Base-by-base conservation (phyloP, 2,888 invertebrate genomes). In the Eubasilissa splendida region DNA sequence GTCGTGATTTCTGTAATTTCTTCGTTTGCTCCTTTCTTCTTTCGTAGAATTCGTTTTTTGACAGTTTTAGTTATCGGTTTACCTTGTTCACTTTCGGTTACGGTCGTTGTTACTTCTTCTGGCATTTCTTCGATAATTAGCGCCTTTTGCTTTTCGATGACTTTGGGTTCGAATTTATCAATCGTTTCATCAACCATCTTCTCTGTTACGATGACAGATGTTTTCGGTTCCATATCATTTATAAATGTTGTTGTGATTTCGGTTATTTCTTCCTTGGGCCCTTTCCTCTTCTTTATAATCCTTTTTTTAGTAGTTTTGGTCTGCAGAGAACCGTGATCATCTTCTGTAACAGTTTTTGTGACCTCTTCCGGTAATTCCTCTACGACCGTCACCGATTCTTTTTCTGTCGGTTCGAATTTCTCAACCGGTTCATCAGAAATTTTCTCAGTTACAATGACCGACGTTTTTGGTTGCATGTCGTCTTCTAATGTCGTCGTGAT, bases 181-280 rank as follows among this genome's bases (percentile, higher is more conserved):
- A 87, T 81, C 88, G 90, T 12, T 88, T 90, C 22, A 86, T 87
- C 4, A 12, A 50, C 58, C 8, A 79, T 53, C 4, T 79, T 56
- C 42, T 65, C 65, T 53, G 58, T 73, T 1, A 83, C 81, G 11
- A 84, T 76, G 1, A 85, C 84, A 4, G 80, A 71, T 84, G 85
- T 79, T 80, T 83, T 76, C 14, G 82, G 84, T 42, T 42, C 33
- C 66, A 66, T 33, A 80, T 88, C 84, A 53, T 87, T 87, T 86
- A 83, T 88, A 79, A 89, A 87, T 12, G 89, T 85, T 9, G 90
- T 91, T 4, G 88, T 85, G 14, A 87, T 86, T 85, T 87, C 86
- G 1, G 87, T 79, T 14, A 87, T 85, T 83, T 87, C 87, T 79
- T 82, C 83, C 50, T 86, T 84, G 14, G 56, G 65, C 8, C 86